A percentile compares a stretch with the other conserved stretches of the same genome.
phyloP scores from a whole-genome alignment of 2,113 vertebrate species.

The Caranx ignobilis region DNA sequence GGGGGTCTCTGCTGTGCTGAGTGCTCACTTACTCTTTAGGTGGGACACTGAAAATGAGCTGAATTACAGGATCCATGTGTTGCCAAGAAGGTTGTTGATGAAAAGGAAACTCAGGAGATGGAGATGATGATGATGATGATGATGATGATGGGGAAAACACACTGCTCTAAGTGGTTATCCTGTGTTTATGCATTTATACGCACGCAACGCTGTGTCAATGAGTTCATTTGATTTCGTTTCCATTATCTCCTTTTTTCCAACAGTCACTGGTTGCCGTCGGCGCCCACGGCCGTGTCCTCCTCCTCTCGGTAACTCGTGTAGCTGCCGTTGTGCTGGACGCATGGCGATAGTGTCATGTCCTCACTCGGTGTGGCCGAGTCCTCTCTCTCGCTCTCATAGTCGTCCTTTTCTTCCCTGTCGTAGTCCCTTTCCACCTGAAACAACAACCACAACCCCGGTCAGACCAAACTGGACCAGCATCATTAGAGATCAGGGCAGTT shows the following conservation, averaged over 20 bases:
- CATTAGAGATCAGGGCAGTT: too few species aligned
- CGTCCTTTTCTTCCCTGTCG: constrained; percentile 75
- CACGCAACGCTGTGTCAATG: background rate
- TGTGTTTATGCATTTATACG: background rate
- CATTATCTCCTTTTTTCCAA: background rate
- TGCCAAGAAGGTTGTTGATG: background rate
- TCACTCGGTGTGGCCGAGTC: constrained; percentile 75
- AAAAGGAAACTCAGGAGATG: background rate
- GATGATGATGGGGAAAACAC: background rate
- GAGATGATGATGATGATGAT: background rate
- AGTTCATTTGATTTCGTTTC: background rate
- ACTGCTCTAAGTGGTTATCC: background rate
- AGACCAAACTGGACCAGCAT: too few species aligned
- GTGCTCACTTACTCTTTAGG: constrained; percentile 16
- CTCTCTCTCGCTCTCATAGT: constrained; percentile 83
- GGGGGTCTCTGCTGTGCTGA: background rate
- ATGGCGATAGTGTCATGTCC: constrained; percentile 80
- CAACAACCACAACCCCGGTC: background rate
- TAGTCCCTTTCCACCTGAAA: constrained; percentile 82
- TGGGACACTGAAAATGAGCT: background rate
- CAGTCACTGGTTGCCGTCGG: constrained; percentile 45
- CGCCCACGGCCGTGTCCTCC: background rate
- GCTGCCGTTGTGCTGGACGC: constrained; percentile 89
- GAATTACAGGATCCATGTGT: constrained; percentile 3
- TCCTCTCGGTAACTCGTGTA: constrained; percentile 80